phyloP scores from a whole-genome alignment of 2,888 invertebrate species.

The Pristionchus arcanus region DNA sequence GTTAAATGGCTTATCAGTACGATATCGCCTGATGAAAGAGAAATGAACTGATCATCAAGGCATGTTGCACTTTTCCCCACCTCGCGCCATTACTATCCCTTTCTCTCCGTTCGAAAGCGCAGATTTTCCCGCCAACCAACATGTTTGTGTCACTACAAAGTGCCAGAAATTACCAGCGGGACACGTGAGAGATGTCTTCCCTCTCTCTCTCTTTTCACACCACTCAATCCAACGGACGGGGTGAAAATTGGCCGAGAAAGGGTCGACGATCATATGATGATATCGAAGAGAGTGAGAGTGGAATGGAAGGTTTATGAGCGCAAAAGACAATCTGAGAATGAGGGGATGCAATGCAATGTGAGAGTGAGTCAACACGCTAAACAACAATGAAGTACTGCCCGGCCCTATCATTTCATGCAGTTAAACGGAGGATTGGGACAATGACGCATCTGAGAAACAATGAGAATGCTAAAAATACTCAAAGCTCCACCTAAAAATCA shows the following conservation, averaged over 20 bases:
- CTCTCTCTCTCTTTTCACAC: background rate
- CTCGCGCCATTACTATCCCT: background rate
- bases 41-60: background rate
- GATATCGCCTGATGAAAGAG: constrained; percentile 27
- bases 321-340: constrained; percentile 2
- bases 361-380: background rate
- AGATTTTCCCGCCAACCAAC: constrained; percentile 47
- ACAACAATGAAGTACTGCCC: constrained; percentile 4
- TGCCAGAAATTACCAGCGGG: constrained; percentile 24
- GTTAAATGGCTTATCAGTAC: constrained; percentile 41
- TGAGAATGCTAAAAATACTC: background rate
- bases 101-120: background rate
- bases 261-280: constrained; percentile 23
- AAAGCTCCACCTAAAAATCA: too few species aligned
- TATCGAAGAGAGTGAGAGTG: constrained; percentile 3
- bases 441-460: background rate
- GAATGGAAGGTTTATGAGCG: background rate
- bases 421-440: background rate
- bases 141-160: constrained; percentile 32
- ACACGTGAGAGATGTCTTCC: constrained; percentile 31
- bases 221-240: constrained; percentile 4
- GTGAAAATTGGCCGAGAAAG: constrained; percentile 31
- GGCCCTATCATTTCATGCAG: background rate
- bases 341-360: background rate
- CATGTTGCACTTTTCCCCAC: constrained; percentile 5